These are phyloP conservation scores for Caprella mutica DNA, from an alignment of 2,888 invertebrate species.

Conservation along the genomic window DNA sequence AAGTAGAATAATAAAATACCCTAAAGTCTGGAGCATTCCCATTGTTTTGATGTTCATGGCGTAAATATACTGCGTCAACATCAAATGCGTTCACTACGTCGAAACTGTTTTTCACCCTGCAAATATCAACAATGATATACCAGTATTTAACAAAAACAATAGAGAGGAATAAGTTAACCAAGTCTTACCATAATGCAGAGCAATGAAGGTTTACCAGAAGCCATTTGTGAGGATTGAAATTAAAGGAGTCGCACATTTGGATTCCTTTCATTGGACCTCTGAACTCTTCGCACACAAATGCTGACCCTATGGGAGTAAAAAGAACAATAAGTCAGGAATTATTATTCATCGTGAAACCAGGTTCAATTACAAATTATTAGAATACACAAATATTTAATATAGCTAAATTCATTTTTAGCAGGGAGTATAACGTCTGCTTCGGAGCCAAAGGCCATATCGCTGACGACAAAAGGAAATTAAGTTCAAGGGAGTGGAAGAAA, in stretches of 20 bases:
- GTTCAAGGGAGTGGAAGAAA: too few relatives aligned
- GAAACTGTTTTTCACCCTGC: constrained; percentile 49
- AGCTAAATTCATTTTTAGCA: too few relatives aligned
- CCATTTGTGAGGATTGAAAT: constrained; percentile 94
- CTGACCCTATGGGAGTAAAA: too few relatives aligned
- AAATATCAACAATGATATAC: constrained; percentile 51
- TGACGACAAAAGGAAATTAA: too few relatives aligned
- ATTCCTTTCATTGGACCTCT: constrained; percentile 62
- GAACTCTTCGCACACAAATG: constrained; percentile 84
- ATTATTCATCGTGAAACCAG: too few relatives aligned
- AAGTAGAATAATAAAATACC: too few relatives aligned
- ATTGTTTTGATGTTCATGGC: constrained; percentile 47
- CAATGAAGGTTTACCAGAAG: constrained; percentile 90
- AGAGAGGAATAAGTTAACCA: too few relatives aligned
- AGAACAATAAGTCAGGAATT: too few relatives aligned
- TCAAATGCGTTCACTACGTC: constrained; percentile 73
- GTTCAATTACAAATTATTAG: too few relatives aligned
- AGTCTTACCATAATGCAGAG: constrained; percentile 80
- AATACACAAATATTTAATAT: too few relatives aligned
- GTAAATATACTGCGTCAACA: constrained; percentile 78
- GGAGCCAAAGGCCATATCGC: too few relatives aligned
- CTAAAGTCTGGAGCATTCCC: constrained; percentile 50
- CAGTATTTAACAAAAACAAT: neutral
- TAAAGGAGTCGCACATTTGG: constrained; percentile 75
- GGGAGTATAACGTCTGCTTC: too few relatives aligned